A percentile compares a stretch with the other conserved stretches of the same genome.
phyloP scores from a whole-genome alignment of 2,888 invertebrate species.

The Drosophila basisetae region DNA sequence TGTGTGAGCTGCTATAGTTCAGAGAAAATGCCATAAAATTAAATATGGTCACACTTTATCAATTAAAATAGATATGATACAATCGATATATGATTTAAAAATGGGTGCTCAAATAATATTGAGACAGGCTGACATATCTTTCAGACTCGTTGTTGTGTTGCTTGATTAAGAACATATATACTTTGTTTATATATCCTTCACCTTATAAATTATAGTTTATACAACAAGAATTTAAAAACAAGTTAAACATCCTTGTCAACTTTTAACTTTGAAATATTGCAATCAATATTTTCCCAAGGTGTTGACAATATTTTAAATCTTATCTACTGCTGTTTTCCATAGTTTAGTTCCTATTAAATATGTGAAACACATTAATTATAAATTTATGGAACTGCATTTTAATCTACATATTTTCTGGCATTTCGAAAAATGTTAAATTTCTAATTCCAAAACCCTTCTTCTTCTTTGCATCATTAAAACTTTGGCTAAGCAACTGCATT shows the following conservation, averaged over 20 bases:
- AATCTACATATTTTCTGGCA: conserved; percentile 8
- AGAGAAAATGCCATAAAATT: neutral
- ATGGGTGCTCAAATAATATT: neutral
- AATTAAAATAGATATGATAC: neutral
- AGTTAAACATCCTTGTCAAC: neutral
- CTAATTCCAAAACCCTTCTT: conserved; percentile 21
- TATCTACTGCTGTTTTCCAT: accelerated
- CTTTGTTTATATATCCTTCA: neutral
- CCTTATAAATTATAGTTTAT: neutral
- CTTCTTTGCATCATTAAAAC: conserved; percentile 65
- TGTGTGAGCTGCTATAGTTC: neutral
- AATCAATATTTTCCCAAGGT: neutral
- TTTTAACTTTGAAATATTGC: neutral
- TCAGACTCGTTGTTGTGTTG: too few species aligned
- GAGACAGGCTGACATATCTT: too few species aligned
- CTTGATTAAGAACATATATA: neutral
- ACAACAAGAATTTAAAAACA: neutral
- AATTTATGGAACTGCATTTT: neutral
- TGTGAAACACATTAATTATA: neutral
- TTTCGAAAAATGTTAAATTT: conserved; percentile 19
- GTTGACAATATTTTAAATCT: neutral
- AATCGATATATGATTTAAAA: neutral
- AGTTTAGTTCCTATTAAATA: neutral
- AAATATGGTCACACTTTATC: neutral
- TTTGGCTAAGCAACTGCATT: conserved; percentile 67